Evolutionary conservation across 2,888 invertebrate genomes (phyloP), one percentile per base, ranked within the genome.

Genomic region (Syrista parreyssii): DNA sequence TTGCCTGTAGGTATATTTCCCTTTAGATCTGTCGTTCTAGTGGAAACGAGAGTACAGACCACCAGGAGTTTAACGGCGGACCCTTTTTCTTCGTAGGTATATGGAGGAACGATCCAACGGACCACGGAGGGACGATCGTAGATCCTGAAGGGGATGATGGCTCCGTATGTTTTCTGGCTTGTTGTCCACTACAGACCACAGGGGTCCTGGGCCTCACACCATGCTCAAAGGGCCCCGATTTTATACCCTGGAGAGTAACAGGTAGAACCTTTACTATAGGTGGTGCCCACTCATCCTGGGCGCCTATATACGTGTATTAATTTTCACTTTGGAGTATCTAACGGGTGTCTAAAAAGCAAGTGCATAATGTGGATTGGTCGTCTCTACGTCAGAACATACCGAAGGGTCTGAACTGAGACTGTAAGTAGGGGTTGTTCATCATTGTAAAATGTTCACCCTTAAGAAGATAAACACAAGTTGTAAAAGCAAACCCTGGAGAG

Each of bases 151-250:
- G 77, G 81, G 81, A 79, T 82, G 78, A 79, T 75, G 79, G 78
- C 74, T 78, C 79, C 76, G 84, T 83, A 81, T 84, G 87, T 87
- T 87, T 83, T 81, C 83, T 78, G 80, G 85, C 85, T 85, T 86
- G 86, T 88, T 86, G 86, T 88, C 86, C 83, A 86, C 84, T 86
- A 79, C 84, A 85, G 86, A 79, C 86, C 33, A 82, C 79, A 85
- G 89, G 82, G 82, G 80, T 75, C 74, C 75, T 73, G 76, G 85
- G 84, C 87, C 89, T 82, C 89, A 87, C 88, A 86, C 82, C 83
- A 83, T 75, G 86, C 79, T 87, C 88, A 88, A 89, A 89, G 85
- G 81, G 40, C n/a, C 76, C 86, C 86, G 86, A 83, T 75, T 15
- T 75, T n/a, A 55, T 81, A 79, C 77, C 81, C 80, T 74, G 73